Conservation (phyloP, 64 coral and sea anemone genomes). For the Hydrozoanthus tunicans region DNA sequence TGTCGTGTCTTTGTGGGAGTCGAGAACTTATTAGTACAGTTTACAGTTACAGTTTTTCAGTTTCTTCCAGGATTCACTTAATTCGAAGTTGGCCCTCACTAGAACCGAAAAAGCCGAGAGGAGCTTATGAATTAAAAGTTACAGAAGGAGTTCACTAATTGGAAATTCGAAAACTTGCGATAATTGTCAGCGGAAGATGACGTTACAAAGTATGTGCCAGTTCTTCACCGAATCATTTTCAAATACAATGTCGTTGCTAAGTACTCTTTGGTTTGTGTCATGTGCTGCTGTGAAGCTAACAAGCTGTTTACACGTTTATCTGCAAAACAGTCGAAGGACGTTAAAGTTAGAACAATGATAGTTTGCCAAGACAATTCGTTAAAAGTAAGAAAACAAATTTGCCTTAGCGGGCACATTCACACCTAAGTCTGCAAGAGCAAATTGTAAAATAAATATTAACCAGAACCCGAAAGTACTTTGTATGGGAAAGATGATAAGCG, state of each 20-base stretch:
- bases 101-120: neutral
- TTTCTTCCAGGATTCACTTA: neutral
- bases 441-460: neutral
- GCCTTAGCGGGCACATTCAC: conserved; percentile 1
- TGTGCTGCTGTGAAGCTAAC: neutral
- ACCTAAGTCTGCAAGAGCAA: neutral
- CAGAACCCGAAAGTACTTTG: neutral
- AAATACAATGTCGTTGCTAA: conserved; percentile 4
- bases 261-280: neutral
- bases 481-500: neutral
- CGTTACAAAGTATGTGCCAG: neutral
- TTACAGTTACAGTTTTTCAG: neutral
- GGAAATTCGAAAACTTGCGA: neutral
- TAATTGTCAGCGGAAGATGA: neutral
- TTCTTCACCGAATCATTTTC: neutral
- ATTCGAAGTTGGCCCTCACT: neutral
- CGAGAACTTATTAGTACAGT: neutral
- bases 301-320: conserved; percentile 20
- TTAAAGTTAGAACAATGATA: conserved; percentile 8
- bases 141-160: too few relatives aligned
- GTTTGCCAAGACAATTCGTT: neutral
- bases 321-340: neutral
- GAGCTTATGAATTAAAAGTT: neutral
- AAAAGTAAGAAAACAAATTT: neutral
- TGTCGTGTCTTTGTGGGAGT: neutral